Evolutionary conservation across 1,140 invertebrate genomes (phyloP).

Genomic region (Orius insidiosus): DNA sequence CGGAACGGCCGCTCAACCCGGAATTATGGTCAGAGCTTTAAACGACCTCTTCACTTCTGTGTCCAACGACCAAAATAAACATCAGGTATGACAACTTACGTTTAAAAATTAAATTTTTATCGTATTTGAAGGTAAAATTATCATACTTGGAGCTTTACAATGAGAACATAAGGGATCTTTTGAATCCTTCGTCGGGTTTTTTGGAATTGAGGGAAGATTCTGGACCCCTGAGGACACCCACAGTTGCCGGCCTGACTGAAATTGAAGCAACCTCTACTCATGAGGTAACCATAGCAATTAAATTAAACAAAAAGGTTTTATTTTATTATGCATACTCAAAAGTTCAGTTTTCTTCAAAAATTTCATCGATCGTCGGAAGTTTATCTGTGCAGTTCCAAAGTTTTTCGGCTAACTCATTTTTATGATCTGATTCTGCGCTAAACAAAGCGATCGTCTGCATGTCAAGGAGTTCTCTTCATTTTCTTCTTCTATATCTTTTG

Average conservation of each 20-base stretch:
- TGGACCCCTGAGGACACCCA: constrained; percentile 52
- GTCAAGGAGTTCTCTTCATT: too few species aligned
- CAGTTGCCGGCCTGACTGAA: constrained; percentile 77
- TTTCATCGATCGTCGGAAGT: too few species aligned
- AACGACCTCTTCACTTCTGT: constrained; percentile 64
- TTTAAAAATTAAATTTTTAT: not conserved
- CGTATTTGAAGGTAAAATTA: constrained; percentile 59
- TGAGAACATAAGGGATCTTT: constrained; percentile 83
- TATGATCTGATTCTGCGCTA: too few species aligned
- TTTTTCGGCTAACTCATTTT: too few species aligned
- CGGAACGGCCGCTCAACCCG: constrained; percentile 46
- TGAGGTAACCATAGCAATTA: constrained; percentile 36
- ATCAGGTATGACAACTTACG: constrained; percentile 33
- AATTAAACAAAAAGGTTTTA: too few species aligned
- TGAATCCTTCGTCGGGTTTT: constrained; percentile 66
- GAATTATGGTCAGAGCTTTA: constrained; percentile 74
- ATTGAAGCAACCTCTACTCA: constrained; percentile 52
- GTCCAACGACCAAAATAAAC: constrained; percentile 34
- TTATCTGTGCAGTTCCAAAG: too few species aligned
- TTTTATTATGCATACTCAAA: too few species aligned
- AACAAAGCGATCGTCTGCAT: too few species aligned
- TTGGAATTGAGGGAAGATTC: constrained; percentile 77
- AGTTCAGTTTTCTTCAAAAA: too few species aligned
- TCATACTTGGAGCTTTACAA: constrained; percentile 96
- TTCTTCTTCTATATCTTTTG: too few species aligned